A percentile compares a stretch with the other conserved stretches of the same genome.
Evolutionary conservation across 2,113 vertebrate genomes (phyloP).

Genomic region (Stercorarius parasiticus): DNA sequence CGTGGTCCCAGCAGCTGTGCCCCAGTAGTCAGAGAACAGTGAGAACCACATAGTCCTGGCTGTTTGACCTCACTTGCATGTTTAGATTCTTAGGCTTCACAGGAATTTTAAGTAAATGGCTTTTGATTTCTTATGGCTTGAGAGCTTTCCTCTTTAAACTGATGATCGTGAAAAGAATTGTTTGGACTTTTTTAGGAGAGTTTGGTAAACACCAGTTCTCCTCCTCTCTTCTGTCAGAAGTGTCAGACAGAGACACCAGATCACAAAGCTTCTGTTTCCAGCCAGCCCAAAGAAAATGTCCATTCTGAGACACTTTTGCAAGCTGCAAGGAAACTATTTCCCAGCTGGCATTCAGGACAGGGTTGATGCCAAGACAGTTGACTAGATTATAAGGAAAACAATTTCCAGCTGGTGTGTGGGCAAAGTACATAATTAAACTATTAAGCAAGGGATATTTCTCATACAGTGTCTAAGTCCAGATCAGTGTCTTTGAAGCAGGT

Average conservation of each 20-base stretch:
- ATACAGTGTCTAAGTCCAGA: background rate
- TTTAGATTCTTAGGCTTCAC: background rate
- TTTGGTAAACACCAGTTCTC: background rate
- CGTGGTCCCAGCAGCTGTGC: background rate
- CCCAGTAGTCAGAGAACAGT: background rate
- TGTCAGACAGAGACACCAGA: background rate
- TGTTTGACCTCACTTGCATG: background rate
- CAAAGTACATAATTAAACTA: background rate
- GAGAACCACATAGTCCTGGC: background rate
- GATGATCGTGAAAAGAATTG: background rate
- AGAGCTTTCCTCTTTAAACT: background rate
- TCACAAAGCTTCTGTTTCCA: background rate
- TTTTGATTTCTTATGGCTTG: background rate
- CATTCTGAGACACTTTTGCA: background rate
- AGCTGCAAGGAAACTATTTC: background rate
- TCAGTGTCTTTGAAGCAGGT: background rate
- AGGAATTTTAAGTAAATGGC: background rate
- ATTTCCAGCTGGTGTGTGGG: background rate
- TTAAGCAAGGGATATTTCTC: background rate
- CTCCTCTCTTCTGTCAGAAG: background rate
- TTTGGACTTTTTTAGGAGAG: background rate
- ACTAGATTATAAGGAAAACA: background rate
- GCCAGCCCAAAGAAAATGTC: background rate
- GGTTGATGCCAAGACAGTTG: background rate
- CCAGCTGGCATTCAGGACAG: background rate